Base-by-base conservation (phyloP, 1,140 invertebrate genomes). In the Meloidogyne exigua region DNA sequence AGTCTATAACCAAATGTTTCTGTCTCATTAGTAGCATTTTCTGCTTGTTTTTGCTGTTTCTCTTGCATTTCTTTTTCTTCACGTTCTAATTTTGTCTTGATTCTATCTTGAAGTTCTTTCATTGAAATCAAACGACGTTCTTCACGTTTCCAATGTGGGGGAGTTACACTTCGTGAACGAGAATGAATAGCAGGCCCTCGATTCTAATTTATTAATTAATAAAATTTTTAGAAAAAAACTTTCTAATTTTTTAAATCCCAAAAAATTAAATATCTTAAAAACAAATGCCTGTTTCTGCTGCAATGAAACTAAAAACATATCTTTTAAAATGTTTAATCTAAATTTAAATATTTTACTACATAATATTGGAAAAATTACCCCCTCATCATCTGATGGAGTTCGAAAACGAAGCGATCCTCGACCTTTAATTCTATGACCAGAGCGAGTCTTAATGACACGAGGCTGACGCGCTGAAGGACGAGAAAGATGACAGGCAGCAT, bases 61-160 rank as follows among this genome's bases (percentile, higher is more conserved):
- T 65, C 57, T 62, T 73, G 62, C 23, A 32, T 25, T 28, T 25
- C 57, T 9, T 73, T 62, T 65, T 73, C 72, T 28, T 73, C 72
- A 18, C 23, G 72, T 65, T 73, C 72, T 65, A 73, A 64, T 28
- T 73, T 73, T 23, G 18, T 39, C 39, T 73, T 73, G n/a, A 73
- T 73, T 13, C 57, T 12, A 62, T 73, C 26, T 28, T 73, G 57
- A 62, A 73, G 28, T 32, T 73, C 72, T 65, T 73, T 73, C 72
- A 73, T 28, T 21, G 72, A 64, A 36, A 73, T 73, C 57, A 64
- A 36, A 13, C 72, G 42, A 12, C 72, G 72, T 70, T 79, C 79
- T 65, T 80, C 79, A 21, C 79, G 80, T 4, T 75, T 72, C 71
- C 79, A 81, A 28, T 80, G 79, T 44, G 79, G 79, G 10, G 79